Conservation (phyloP, 2,113 vertebrate genomes). For the Austrofundulus limnaeus region DNA sequence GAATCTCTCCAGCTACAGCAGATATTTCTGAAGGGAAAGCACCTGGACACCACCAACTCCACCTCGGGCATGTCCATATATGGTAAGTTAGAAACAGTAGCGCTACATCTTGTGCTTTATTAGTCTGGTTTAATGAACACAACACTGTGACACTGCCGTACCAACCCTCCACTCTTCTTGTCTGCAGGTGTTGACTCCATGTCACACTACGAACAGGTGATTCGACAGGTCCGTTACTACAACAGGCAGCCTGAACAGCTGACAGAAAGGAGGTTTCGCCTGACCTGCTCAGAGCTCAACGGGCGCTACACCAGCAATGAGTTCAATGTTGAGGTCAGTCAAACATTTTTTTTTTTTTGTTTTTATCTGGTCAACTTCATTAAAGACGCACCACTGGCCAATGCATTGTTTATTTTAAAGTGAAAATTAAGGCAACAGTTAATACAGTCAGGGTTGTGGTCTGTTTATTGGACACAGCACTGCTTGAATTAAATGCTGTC, state of each 20-base stretch:
- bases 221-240: constrained; percentile 86
- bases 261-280: constrained; percentile 83
- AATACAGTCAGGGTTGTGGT: too few relatives aligned
- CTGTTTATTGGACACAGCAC: too few relatives aligned
- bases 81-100: constrained; percentile 75
- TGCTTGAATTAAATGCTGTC: too few relatives aligned
- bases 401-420: neutral
- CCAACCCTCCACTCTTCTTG: neutral
- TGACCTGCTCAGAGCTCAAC: constrained; percentile 95
- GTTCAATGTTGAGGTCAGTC: constrained; percentile 89
- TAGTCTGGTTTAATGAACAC: constrained; percentile 61
- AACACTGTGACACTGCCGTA: neutral
- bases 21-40: constrained; percentile 83
- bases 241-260: constrained; percentile 79
- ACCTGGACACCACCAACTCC: constrained; percentile 94
- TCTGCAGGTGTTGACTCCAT: constrained; percentile 90
- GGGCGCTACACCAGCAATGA: constrained; percentile 95
- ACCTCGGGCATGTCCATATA: constrained; percentile 95
- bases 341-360: neutral
- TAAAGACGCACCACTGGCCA: neutral
- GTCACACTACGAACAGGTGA: constrained; percentile 89
- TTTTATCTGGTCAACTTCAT: neutral
- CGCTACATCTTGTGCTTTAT: neutral
- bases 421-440: too few relatives aligned
- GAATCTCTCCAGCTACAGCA: constrained; percentile 89